These are phyloP conservation scores for Neosilurus mollespiculum DNA, from an alignment of 2,797 vertebrate species.

Conservation along the genomic window DNA sequence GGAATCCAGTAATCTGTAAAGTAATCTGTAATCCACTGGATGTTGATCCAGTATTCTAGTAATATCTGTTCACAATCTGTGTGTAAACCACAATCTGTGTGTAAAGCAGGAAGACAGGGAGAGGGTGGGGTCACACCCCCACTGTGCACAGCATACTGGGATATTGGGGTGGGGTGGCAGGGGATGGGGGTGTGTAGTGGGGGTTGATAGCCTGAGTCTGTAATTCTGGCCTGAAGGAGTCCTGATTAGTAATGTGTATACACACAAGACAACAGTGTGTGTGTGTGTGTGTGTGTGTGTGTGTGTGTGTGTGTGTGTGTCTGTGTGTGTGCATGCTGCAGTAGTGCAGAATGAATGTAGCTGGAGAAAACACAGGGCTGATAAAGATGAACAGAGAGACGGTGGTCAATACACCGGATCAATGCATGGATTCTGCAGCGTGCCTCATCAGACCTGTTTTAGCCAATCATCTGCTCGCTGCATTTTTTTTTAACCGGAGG, in stretches of 20 bases:
- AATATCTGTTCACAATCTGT: constrained; percentile 4
- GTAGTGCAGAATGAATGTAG: constrained; percentile 15
- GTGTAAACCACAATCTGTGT: background rate
- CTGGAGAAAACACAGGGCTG: constrained; percentile 24
- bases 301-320: constrained; percentile 22
- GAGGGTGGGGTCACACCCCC: constrained; percentile 40
- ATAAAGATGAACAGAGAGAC: constrained; percentile 59
- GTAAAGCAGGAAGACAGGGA: constrained; percentile 15
- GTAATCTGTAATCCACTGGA: background rate
- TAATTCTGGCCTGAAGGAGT: constrained; percentile 16
- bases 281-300: constrained; percentile 20
- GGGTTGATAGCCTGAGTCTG: constrained; percentile 14
- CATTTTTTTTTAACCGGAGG: constrained; percentile 54
- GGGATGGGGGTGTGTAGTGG: background rate
- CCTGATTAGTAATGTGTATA: constrained; percentile 8
- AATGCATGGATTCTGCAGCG: constrained; percentile 64
- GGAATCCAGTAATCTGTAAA: background rate
- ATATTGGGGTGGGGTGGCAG: background rate
- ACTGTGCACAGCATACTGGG: constrained; percentile 17
- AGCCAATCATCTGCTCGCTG: constrained; percentile 55
- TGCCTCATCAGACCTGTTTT: constrained; percentile 57
- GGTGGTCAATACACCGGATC: constrained; percentile 64
- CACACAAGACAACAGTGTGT: background rate
- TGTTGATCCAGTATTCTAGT: background rate
- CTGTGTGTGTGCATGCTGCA: constrained; percentile 15